Evolutionary conservation across 2,888 invertebrate genomes (phyloP).

Genomic region (Chamaedrilus cognettii): DNA sequence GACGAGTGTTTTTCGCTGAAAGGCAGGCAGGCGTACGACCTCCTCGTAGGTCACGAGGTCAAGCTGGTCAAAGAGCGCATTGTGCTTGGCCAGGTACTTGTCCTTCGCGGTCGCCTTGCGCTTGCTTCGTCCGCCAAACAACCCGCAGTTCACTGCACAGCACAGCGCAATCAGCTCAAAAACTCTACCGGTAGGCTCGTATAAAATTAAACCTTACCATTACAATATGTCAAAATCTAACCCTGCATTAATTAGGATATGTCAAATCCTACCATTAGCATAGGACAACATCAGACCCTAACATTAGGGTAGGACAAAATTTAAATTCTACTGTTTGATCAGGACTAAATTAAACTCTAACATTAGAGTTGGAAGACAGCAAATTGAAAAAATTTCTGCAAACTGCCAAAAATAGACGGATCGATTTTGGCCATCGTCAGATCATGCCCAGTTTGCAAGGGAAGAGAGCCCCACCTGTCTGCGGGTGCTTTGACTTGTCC

Average conservation of each 20-base stretch:
- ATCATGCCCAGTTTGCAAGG: too few relatives aligned
- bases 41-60: constrained; percentile 99
- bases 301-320: not conserved
- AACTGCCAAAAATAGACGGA: too few relatives aligned
- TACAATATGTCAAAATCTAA: not conserved
- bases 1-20: constrained; percentile 65
- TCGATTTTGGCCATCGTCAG: too few relatives aligned
- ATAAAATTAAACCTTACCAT: not conserved
- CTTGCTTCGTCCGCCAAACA: constrained; percentile 97
- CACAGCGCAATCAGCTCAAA: too few relatives aligned
- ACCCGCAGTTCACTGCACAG: constrained; percentile 95
- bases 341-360: not conserved
- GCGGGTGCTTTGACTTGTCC: constrained; percentile 80
- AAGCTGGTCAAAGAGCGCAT: constrained; percentile 93
- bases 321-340: not conserved
- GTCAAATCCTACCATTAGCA: not conserved
- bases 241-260: not conserved
- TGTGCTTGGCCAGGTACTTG: constrained; percentile 98
- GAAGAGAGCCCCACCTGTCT: too few relatives aligned
- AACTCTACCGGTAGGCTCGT: too few relatives aligned
- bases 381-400: too few relatives aligned
- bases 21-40: constrained; percentile 87
- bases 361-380: too few relatives aligned
- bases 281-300: not conserved
- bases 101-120: constrained; percentile 90